Percentiles rank a stretch among this genome's conserved stretches.
These are phyloP conservation scores for Probaryconus sp. DNA, from an alignment of 1,140 invertebrate species.

Conservation along the genomic window DNA sequence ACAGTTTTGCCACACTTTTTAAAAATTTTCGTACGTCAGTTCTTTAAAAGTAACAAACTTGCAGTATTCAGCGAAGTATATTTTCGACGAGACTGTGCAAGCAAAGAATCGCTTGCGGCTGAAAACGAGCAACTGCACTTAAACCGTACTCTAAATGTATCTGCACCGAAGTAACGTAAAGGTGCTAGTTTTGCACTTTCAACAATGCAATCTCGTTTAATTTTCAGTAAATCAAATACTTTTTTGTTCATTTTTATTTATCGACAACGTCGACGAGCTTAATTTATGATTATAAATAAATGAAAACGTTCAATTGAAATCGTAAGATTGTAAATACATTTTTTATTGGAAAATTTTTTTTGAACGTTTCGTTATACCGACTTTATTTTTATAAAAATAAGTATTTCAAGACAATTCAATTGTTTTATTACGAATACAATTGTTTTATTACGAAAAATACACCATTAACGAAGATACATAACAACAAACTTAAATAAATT, in stretches of 20 bases:
- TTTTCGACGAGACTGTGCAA: not conserved
- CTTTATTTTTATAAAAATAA: too few relatives aligned
- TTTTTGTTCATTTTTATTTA: slow-evolving; percentile 12
- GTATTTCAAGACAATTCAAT: too few relatives aligned
- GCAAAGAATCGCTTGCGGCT: slow-evolving; percentile 13
- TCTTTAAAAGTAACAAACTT: slow-evolving; percentile 34
- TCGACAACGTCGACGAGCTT: slow-evolving; percentile 9
- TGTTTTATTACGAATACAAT: too few relatives aligned
- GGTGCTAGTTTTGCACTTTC: slow-evolving; percentile 32
- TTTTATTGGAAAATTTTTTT: too few relatives aligned
- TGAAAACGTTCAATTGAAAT: not conserved
- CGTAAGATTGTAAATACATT: too few relatives aligned
- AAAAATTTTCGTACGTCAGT: slow-evolving; percentile 24
- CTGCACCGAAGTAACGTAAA: slow-evolving; percentile 22
- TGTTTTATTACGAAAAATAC: too few relatives aligned
- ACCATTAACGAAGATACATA: too few relatives aligned
- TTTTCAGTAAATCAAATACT: slow-evolving; percentile 34
- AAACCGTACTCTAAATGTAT: slow-evolving; percentile 28
- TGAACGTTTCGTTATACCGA: too few relatives aligned
- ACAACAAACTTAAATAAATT: too few relatives aligned
- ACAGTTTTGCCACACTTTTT: slow-evolving; percentile 10
- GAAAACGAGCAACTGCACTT: slow-evolving; percentile 46
- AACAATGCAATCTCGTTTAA: slow-evolving; percentile 36
- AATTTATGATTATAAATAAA: slow-evolving; percentile 24
- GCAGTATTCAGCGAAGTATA: slow-evolving; percentile 24